Evolutionary conservation across 2,113 vertebrate species (phyloP), one percentile per base, ranked within the genome.

Genomic region (Otis tarda): DNA sequence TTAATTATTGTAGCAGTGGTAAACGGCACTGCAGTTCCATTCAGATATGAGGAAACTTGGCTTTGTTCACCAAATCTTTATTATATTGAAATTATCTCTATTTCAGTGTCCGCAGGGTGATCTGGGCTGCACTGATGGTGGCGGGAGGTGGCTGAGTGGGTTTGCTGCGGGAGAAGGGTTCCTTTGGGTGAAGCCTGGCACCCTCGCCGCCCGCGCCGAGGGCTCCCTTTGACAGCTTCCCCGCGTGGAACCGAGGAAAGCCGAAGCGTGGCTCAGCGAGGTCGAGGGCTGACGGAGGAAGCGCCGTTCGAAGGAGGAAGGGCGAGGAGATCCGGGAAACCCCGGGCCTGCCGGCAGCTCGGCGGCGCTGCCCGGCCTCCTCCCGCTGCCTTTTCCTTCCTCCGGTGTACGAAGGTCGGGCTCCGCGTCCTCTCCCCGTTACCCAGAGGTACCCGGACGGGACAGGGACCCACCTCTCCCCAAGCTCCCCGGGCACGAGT

Each of bases 61-160:
- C 49, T 73, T 80, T 60, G 24, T 35, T 65, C 55, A 57, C 50
- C n/a, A 13, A 3, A 4, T 56, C 21, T 25, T 76, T n/a, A 50
- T 31, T 30, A 6, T 12, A 18, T 1, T 7, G 64, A 30, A 39
- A 13, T 12, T 6, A 14, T 6, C 20, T 6, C 28, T 24, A 12
- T 9, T 5, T 31, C 1, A 8, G 10, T 2, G 22, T 19, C 41
- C 8, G 13, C 5, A 28, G 50, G 49, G 3, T 1, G 11, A 14
- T 1, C 20, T 0, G 50, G 52, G 18, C 81, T 5, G 6, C 23
- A 3, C 16, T 9, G 35, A 35, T 13, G 1, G 25, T 1, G n/a
- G 55, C 55, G 33, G 45, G 33, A 53, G 17, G 1, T 1, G 4
- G 47, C 27, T 15, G 1, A 8, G n/a, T 1, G 16, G 12, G 20